Conservation (phyloP, 1,140 invertebrate species). For the Trichomalopsis sarcophagae region DNA sequence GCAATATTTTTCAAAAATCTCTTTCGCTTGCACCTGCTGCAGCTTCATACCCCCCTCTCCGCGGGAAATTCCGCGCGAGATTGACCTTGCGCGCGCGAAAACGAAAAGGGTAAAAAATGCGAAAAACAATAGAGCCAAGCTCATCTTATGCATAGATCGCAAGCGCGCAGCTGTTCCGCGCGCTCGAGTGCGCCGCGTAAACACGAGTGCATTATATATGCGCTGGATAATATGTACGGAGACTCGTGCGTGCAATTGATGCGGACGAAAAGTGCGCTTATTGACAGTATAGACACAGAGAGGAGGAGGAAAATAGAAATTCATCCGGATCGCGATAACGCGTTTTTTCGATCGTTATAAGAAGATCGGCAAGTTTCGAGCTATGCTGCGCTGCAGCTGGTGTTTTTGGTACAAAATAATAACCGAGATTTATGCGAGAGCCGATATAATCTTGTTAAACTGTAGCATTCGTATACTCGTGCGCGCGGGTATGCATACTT, state of each 20-base stretch:
- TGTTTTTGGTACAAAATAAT: neutral
- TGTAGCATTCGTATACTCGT: neutral
- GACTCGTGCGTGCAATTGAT: neutral
- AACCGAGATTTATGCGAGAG: neutral
- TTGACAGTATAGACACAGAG: neutral
- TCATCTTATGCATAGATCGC: constrained; percentile 26
- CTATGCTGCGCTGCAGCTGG: neutral
- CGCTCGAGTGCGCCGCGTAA: neutral
- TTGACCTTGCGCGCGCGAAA: constrained; percentile 40
- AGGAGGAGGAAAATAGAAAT: constrained; percentile 30
- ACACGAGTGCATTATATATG: neutral
- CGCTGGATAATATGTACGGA: neutral
- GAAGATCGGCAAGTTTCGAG: too few species aligned
- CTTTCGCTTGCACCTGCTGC: neutral
- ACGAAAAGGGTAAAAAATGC: neutral
- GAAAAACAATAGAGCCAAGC: constrained; percentile 44
- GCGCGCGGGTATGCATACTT: neutral
- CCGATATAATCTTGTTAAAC: neutral
- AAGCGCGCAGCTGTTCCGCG: neutral
- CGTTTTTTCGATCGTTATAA: too few species aligned
- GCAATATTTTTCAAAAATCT: constrained; percentile 28
- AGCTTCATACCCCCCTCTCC: neutral
- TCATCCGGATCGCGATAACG: neutral
- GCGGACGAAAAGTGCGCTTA: constrained; percentile 14
- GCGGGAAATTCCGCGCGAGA: constrained; percentile 44